A percentile compares a stretch with the other conserved stretches of the same genome.
These are phyloP conservation scores for Chaenodraco wilsoni DNA, from an alignment of 2,797 vertebrate species.

Conservation along the genomic window DNA sequence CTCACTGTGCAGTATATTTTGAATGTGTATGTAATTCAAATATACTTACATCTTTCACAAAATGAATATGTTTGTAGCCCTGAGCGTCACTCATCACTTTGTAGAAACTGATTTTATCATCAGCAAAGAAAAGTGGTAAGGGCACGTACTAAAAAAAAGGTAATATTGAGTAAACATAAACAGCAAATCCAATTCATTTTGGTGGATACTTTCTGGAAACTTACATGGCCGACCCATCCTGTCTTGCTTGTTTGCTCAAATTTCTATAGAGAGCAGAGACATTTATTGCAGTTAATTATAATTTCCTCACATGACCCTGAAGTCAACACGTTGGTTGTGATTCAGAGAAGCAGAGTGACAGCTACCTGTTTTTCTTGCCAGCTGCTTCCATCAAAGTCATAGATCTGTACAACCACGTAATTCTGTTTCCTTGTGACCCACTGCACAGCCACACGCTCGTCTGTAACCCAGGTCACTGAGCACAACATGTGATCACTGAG, in stretches of 20 bases:
- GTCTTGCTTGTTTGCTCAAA: constrained; percentile 91
- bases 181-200: not conserved
- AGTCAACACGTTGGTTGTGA: not conserved
- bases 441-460: constrained; percentile 91
- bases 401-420: constrained; percentile 90
- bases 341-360: not conserved
- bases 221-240: constrained; percentile 96
- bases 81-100: constrained; percentile 93
- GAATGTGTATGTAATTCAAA: not conserved
- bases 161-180: not conserved
- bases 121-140: constrained; percentile 89
- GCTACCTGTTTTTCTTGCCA: constrained; percentile 81
- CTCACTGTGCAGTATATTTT: not conserved
- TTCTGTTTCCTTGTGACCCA: constrained; percentile 95
- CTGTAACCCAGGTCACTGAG: constrained; percentile 94
- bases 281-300: constrained; percentile 37
- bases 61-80: constrained; percentile 97
- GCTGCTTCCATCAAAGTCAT: constrained; percentile 84
- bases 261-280: constrained; percentile 71
- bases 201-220: constrained; percentile 62
- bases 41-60: constrained; percentile 85
- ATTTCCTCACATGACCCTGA: constrained; percentile 5
- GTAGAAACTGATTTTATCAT: constrained; percentile 92
- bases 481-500: constrained; percentile 94
- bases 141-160: constrained; percentile 87